phyloP scores from a whole-genome alignment of 2,797 vertebrate genomes.

The Acridotheres tristis region DNA sequence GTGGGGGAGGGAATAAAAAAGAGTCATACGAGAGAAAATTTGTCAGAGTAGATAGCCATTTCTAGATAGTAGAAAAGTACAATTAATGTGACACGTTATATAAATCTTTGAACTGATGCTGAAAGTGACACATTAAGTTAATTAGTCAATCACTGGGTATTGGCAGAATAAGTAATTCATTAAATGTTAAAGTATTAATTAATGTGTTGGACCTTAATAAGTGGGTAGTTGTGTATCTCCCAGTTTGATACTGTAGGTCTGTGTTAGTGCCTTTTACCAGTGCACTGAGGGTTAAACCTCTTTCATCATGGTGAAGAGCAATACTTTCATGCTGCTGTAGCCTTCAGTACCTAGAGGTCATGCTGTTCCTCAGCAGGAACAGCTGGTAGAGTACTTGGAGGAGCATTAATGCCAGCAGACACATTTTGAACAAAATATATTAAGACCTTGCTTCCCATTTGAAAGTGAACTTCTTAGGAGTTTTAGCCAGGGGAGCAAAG shows the following conservation, averaged over 20 bases:
- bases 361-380: background rate
- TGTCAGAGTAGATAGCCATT: background rate
- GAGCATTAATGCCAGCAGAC: background rate
- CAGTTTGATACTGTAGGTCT: accelerated
- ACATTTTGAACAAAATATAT: background rate
- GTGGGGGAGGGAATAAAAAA: background rate
- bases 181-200: background rate
- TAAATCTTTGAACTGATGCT: background rate
- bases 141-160: background rate
- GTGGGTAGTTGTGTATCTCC: background rate
- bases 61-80: background rate
- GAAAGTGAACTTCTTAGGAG: background rate
- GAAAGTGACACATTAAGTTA: background rate
- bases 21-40: background rate
- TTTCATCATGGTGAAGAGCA: background rate
- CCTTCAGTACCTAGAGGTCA: background rate
- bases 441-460: background rate
- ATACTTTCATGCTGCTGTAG: background rate
- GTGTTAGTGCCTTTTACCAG: background rate
- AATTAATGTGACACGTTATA: background rate
- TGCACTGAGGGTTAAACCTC: background rate
- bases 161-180: background rate
- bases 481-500: background rate
- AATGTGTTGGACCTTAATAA: background rate
- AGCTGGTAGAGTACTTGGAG: background rate